phyloP scores from a whole-genome alignment of 2,888 invertebrate species.

The Cheilosia impressa region DNA sequence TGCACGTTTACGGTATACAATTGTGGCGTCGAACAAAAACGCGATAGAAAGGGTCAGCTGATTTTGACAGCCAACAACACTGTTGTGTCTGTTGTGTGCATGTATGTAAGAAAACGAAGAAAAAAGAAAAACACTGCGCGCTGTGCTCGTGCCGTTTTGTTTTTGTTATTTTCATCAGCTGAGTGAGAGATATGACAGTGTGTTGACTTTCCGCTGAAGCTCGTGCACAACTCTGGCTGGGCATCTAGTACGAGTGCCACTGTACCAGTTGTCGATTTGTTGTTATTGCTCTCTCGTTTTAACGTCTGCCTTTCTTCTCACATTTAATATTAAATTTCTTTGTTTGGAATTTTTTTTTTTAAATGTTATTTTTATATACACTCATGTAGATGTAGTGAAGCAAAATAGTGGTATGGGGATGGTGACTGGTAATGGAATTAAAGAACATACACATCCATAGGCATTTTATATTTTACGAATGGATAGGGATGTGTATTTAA shows the following conservation, averaged over 20 bases:
- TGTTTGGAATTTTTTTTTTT: conserved; percentile 20
- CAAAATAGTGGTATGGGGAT: not conserved
- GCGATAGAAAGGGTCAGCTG: conserved; percentile 76
- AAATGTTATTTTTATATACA: not conserved
- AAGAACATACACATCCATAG: not conserved
- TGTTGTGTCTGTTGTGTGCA: too few relatives aligned
- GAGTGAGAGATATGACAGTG: conserved; percentile 30
- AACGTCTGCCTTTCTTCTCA: conserved; percentile 10
- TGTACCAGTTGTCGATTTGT: conserved; percentile 36
- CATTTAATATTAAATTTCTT: conserved; percentile 42
- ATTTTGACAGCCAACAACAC: conserved; percentile 74
- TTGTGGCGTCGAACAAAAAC: conserved; percentile 16
- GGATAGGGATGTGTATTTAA: not conserved
- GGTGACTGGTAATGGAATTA: not conserved
- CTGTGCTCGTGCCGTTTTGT: conserved; percentile 1
- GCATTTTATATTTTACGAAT: not conserved
- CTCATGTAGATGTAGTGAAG: not conserved
- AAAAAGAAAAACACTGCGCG: not conserved
- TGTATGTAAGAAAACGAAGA: conserved; percentile 6
- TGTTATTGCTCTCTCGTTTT: conserved; percentile 57
- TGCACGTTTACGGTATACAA: conserved; percentile 24
- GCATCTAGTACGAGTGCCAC: not conserved
- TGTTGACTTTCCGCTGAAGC: conserved; percentile 25
- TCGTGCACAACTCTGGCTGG: not conserved
- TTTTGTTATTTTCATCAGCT: conserved; percentile 53